phyloP scores from a whole-genome alignment of 2,888 invertebrate genomes.

The Psococerastis gibbosa region DNA sequence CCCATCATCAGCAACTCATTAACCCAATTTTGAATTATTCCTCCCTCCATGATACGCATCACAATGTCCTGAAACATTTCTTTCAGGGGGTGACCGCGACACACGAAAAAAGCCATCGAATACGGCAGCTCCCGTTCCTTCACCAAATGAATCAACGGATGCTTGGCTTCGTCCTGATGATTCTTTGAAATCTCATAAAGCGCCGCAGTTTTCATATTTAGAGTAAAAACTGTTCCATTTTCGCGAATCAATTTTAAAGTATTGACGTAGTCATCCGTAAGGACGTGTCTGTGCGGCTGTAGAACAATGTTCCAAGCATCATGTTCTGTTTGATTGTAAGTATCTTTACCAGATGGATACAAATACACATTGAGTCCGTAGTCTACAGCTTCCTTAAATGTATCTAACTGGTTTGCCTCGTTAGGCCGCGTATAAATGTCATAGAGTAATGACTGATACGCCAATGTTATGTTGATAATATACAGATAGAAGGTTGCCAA shows the following conservation, averaged over 20 bases:
- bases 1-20: too few relatives aligned
- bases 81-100: not conserved
- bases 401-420: not conserved
- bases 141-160: not conserved
- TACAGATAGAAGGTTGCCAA: not conserved
- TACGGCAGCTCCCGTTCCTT: not conserved
- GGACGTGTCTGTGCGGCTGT: not conserved
- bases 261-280: not conserved
- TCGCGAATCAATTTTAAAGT: not conserved
- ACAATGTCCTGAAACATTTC: not conserved
- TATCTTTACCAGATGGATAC: not conserved
- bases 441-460: not conserved
- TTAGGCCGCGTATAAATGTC: not conserved
- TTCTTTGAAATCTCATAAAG: not conserved
- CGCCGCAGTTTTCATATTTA: not conserved
- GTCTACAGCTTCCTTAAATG: not conserved
- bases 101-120: not conserved
- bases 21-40: not conserved
- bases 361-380: not conserved
- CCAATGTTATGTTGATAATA: not conserved
- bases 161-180: not conserved
- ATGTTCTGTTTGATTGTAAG: slow-evolving; percentile 1
- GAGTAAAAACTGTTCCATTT: not conserved
- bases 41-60: not conserved
- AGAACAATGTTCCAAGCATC: not conserved